Evolutionary conservation across 2,888 invertebrate species (phyloP), one percentile per base, ranked within the genome.

Genomic region (Melitaea athalia): DNA sequence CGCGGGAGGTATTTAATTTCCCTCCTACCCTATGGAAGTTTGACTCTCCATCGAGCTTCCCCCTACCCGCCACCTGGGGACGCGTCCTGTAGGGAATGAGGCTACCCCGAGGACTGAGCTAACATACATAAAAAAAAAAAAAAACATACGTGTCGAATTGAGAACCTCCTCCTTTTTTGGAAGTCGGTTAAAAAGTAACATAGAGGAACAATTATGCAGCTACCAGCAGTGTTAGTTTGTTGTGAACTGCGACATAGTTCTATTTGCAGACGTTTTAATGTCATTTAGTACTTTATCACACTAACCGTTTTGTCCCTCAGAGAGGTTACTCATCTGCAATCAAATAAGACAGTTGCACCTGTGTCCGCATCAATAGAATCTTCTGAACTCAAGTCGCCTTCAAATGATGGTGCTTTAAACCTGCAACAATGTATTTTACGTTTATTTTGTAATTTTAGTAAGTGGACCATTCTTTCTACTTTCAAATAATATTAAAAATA

Each of bases 321-420:
- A 14, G 93, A 89, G 7, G 89, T 84, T 1, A 93, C 92, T 75
- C n/a, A n/a, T n/a, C 84, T 85, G 75, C 94, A 94, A 75, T 94
- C 92, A 52, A 94, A 89, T 68, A 87, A 78, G 42, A 93, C 93
- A 0, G 90, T 93, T 0, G 92, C 87, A 24, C 93, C 93, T 8
- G 93, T 93, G 68, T 93, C 91, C 0, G 91, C 89, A 12, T 91
- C 85, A n/a, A 89, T 75, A 5, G 84, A 71, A 0, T 86, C 86
- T 33, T 89, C 87, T 7, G 87, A 80, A 2, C 81, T 80, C 45
- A 87, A 75, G 38, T 84, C 84, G 12, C 86, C 89, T 76, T 92
- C 93, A 67, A 93, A 92, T 0, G 91, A 91, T 12, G 93, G 93
- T 0, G 91, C 87, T 52, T 87, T 86, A 73, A 92, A 93, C 76